Evolutionary conservation across 2,888 invertebrate species (phyloP).

Genomic region (Acanthococcus lagerstroemiae): DNA sequence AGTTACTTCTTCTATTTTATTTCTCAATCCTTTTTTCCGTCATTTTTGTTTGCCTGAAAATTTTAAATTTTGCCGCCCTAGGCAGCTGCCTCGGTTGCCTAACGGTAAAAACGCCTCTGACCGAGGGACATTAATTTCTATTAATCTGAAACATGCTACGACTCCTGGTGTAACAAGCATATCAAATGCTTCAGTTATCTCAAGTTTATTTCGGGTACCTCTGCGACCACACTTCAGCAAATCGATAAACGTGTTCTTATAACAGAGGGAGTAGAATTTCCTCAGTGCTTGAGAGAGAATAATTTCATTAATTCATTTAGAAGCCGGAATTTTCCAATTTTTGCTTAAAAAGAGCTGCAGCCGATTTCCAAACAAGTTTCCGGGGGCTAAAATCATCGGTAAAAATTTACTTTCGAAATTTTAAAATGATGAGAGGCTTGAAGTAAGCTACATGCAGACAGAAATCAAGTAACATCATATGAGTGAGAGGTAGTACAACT

Average conservation of each 20-base stretch:
- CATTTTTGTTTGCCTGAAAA: too few species aligned
- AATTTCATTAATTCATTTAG: constrained; percentile 93
- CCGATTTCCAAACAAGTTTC: constrained; percentile 83
- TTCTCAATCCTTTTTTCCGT: too few species aligned
- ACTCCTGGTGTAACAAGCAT: constrained; percentile 89
- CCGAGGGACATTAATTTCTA: background rate
- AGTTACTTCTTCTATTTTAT: too few species aligned
- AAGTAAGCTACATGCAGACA: too few species aligned
- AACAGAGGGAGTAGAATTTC: constrained; percentile 65
- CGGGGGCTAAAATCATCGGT: constrained; percentile 51
- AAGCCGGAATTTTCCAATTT: constrained; percentile 92
- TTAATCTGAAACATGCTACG: constrained; percentile 39
- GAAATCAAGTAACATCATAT: too few species aligned
- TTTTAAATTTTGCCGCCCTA: too few species aligned
- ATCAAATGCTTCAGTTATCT: constrained; percentile 86
- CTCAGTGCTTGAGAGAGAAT: constrained; percentile 90
- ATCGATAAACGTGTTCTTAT: constrained; percentile 73
- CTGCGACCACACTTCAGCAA: constrained; percentile 71
- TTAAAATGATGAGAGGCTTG: too few species aligned
- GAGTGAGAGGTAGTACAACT: too few species aligned
- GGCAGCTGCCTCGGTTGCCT: too few species aligned
- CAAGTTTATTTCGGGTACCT: constrained; percentile 69
- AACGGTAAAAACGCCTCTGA: too few species aligned
- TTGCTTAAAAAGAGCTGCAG: constrained; percentile 72
- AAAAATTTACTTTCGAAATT: too few species aligned